These are phyloP conservation scores for Cyclargus thomasi DNA, from an alignment of 1,140 invertebrate genomes.

Conservation along the genomic window DNA sequence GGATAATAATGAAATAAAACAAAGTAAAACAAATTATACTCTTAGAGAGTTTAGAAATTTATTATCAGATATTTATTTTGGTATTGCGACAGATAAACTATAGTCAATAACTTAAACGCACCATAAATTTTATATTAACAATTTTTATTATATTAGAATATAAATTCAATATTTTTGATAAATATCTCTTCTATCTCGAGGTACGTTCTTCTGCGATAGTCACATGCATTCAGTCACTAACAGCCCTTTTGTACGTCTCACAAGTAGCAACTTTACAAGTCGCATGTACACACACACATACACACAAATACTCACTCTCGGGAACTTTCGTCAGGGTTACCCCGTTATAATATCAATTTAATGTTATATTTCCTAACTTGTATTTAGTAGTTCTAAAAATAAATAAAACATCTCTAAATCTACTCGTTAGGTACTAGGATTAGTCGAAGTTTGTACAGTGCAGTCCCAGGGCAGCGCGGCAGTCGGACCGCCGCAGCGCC, in stretches of 20 bases:
- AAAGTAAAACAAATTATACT: slow-evolving; percentile 36
- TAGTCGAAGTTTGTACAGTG: background rate
- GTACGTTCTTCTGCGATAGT: background rate
- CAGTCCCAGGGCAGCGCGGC: background rate
- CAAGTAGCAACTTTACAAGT: background rate
- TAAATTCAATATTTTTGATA: slow-evolving; percentile 26
- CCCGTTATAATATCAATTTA: slow-evolving; percentile 5
- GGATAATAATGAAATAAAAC: background rate
- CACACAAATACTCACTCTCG: background rate
- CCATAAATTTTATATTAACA: slow-evolving; percentile 33
- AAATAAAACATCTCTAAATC: slow-evolving; percentile 8
- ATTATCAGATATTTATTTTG: slow-evolving; percentile 36
- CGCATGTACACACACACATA: background rate
- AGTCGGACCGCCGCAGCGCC: background rate
- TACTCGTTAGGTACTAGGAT: slow-evolving; percentile 9
- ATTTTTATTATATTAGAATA: background rate
- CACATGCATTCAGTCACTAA: background rate
- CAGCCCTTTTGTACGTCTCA: background rate
- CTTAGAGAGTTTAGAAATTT: slow-evolving; percentile 38
- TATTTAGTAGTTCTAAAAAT: slow-evolving; percentile 16
- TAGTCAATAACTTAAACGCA: slow-evolving; percentile 40
- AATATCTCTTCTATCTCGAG: slow-evolving; percentile 17
- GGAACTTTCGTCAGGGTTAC: background rate
- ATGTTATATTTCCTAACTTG: slow-evolving; percentile 3
- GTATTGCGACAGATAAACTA: slow-evolving; percentile 50